Base-by-base conservation (phyloP, 2,113 vertebrate genomes). In the Vireo altiloquus region DNA sequence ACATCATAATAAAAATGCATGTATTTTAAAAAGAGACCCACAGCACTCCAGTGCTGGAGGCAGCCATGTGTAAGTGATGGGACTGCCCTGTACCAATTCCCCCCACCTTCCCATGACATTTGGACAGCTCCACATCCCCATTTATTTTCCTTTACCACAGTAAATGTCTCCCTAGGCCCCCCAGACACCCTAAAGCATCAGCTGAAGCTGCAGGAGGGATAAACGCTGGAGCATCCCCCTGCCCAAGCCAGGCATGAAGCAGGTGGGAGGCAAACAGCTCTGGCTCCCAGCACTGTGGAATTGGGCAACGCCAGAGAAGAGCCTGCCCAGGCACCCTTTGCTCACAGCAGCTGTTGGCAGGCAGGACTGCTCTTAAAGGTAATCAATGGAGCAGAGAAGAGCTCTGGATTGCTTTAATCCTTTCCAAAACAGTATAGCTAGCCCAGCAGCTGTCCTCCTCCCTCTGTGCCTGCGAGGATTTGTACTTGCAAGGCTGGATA, bases 391-490 rank as follows among this genome's bases (percentile, higher is more conserved):
- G 76, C 65, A 78, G 81, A 85, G 81, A 87, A 56, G 31, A 89
- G 63, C 81, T 91, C 84, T 72, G 94, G 57, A 33, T 87, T 57
- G 82, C 80, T 83, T 89, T 74, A 93, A 93, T 87, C 94, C 91
- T 95, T 89, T 75, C 81, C 74, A 78, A 91, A 91, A 89, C 35
- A 31, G 60, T 49, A 6, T 15, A 16, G 49, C 52, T 17, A 79
- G 70, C 81, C 83, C 82, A 71, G 91, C 57, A 78, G 94, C 59
- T 10, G 23, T 35, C 78, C 81, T 86, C 79, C 70, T 82, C 56
- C 77, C 65, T 37, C 53, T 33, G 89, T 2, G 83, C 77, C 49
- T 9, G 72, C 9, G 77, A 94, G 35, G 93, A 82, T 84, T 66
- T 54, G 46, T 50, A 31, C 79, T 81, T 54, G 2, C 19, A 57